phyloP scores from a whole-genome alignment of 2,113 vertebrate species.

The Spea bombifrons region DNA sequence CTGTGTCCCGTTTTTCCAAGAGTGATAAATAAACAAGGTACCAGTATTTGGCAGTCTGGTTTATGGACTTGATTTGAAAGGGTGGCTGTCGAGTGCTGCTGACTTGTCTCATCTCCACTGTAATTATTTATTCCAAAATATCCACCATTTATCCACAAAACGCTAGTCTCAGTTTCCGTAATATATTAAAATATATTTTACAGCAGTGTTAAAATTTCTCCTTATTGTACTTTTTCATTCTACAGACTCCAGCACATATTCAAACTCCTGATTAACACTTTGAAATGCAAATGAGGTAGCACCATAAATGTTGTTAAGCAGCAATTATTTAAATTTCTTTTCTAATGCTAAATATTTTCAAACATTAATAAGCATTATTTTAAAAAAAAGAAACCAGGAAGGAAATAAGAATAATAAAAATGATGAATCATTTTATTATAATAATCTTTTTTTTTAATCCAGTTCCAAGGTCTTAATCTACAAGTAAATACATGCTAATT shows the following conservation, averaged over 20 bases:
- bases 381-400: constrained; percentile 1
- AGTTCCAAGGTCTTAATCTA: not conserved
- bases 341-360: constrained; percentile 13
- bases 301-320: not conserved
- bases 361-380: constrained; percentile 1
- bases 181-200: no score
- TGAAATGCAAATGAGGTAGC: constrained; percentile 15
- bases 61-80: no score
- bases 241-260: not conserved
- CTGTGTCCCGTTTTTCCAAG: no score
- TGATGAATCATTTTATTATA: not conserved
- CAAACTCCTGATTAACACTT: constrained; percentile 9
- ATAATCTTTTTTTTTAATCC: not conserved
- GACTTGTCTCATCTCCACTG: no score
- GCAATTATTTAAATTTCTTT: constrained; percentile 14
- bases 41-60: no score
- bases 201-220: not conserved
- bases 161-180: no score
- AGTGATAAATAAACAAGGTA: no score
- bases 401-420: not conserved
- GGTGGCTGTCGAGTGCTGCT: no score
- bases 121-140: no score
- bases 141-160: no score
- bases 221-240: not conserved
- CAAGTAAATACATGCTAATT: not conserved